Evolutionary conservation across 64 coral and sea anemone genomes (phyloP), one percentile per base, ranked within the genome.

Genomic region (Montipora efflorescens): DNA sequence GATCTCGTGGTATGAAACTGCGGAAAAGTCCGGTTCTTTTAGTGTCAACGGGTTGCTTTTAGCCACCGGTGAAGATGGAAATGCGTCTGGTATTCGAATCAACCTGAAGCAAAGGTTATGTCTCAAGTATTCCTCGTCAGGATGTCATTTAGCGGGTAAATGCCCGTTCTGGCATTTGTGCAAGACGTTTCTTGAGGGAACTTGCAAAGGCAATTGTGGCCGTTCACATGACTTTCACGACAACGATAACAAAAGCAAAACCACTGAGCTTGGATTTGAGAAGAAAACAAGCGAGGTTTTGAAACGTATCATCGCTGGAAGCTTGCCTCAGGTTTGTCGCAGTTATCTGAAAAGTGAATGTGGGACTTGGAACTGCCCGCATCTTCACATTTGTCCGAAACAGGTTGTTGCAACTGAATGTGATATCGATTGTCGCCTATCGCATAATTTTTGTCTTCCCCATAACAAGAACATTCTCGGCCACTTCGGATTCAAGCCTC

Each of bases 141-240:
- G 58, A 12, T 36, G 92, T 93, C 69, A 69, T 28, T 78, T 49
- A 0, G 84, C 16, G 1, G 43, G n/a, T 0, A 59, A 75, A 11
- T 93, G 92, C 14, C 25, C 58, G 19, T 87, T 73, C 64, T 93
- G 83, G 45, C 92, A 93, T 66, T 15, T 93, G 18, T 93, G 92
- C 22, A 87, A 72, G 47, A 61, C 67, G 49, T 93, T 88, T 59
- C 46, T 93, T 2, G 92, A 93, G 15, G 84, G 83, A 74, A 78
- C 46, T 47, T 93, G 92, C 48, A 80, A 88, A 9, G 48, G 28
- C 2, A 4, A 77, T 48, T 93, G 92, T 48, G 58, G 59, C 4
- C 74, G 76, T 68, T 88, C 92, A 7, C 92, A 93, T 22, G 76
- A 93, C 53, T 80, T 93, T 12, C 59, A 79, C 23, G 92, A 93